Evolutionary conservation across 2,888 invertebrate genomes (phyloP).

Genomic region (Quadroppia sp.): DNA sequence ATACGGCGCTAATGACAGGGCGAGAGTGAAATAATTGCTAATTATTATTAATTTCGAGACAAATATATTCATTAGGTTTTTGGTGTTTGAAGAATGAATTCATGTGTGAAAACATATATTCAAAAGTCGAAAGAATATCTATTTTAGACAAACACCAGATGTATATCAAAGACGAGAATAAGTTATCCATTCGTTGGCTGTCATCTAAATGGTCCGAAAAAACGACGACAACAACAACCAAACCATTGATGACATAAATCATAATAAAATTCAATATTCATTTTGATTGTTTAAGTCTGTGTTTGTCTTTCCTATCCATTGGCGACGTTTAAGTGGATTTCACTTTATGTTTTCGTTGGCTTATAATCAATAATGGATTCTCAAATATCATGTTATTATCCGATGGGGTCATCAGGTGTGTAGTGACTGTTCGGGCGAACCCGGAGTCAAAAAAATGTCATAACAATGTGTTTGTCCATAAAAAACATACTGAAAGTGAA

Average conservation of each 20-base stretch:
- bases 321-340: neutral
- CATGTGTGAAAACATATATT: no score
- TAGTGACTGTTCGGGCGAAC: no score
- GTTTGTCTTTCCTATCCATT: neutral
- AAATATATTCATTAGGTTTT: neutral
- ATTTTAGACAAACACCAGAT: neutral
- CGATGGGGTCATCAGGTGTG: no score
- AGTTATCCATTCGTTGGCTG: neutral
- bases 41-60: neutral
- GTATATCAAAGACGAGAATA: neutral
- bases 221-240: neutral
- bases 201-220: slow-evolving; percentile 13
- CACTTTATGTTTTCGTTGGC: neutral
- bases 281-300: slow-evolving; percentile 13
- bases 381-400: no score
- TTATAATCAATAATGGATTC: slow-evolving; percentile 1
- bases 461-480: no score
- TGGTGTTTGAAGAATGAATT: neutral
- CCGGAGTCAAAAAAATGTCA: no score
- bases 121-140: no score
- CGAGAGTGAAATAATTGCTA: neutral
- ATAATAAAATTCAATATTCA: slow-evolving; percentile 6
- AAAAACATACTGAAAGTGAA: no score
- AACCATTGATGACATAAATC: neutral
- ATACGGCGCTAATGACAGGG: slow-evolving; percentile 1